Base-by-base conservation (phyloP, 2,797 vertebrate genomes). In the Sebastes ruberrimus region DNA sequence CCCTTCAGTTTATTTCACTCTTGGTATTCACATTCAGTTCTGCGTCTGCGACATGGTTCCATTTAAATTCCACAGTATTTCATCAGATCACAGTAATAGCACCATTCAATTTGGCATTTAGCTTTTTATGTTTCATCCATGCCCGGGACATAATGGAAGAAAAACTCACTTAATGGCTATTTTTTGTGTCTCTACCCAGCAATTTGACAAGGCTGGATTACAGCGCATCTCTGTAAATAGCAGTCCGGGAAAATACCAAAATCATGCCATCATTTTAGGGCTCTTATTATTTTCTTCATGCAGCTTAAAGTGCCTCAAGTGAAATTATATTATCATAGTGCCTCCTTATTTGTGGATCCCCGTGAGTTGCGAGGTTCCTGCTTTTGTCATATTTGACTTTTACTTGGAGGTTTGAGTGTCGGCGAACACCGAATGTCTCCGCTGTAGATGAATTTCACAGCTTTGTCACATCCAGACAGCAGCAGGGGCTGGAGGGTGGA, bases 191-290 rank as follows among this genome's bases (percentile, higher is more conserved):
- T 20, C 73, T 81, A 71, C 78, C 87, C 88, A 91, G 70, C 88
- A 92, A 92, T 93, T 93, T 90, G 73, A 86, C 63, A 32, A 81
- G 27, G 69, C 78, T 46, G 81, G 80, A 88, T 91, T 90, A 86
- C 55, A 70, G 85, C 30, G 9, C 42, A 77, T 83, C 71, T 62
- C 61, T 76, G 64, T 86, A 91, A 93, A 90, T 88, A 86, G 88
- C 86, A 81, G 57, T 80, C 14, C 6, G 57, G 63, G 56, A 46
- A 89, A 91, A 91, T 78, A 80, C 52, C 59, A 52, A 71, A 71
- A 80, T 77, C 49, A 64, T 53, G 30, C 23, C 18, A 7, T 86
- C 74, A 81, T 85, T 84, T 66, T 55, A 33, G 53, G 22, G 25
- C 68, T 68, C 25, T 76, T 82, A 65, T 85, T 88, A 82, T 89